A percentile compares a stretch with the other conserved stretches of the same genome.
Conservation (phyloP, 2,113 vertebrate species). For the Rana temporaria region DNA sequence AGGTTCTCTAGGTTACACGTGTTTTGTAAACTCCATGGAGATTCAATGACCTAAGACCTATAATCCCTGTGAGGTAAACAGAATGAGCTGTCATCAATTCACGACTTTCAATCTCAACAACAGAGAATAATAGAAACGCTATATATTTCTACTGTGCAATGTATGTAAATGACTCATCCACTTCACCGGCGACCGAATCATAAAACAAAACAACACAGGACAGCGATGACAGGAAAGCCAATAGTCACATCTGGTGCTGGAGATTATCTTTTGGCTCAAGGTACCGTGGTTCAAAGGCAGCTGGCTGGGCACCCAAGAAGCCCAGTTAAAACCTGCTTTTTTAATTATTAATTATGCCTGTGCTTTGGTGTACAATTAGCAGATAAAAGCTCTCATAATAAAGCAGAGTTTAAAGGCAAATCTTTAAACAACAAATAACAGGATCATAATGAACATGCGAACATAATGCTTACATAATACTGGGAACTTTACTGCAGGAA, state of each 20-base stretch:
- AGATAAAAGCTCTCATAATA: conserved; percentile 17
- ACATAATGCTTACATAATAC: neutral
- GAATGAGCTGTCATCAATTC: neutral
- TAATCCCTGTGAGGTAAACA: too few relatives aligned
- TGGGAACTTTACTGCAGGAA: neutral
- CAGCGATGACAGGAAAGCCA: conserved; percentile 19
- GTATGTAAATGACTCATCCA: neutral
- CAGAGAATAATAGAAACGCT: neutral
- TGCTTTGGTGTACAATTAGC: conserved; percentile 3
- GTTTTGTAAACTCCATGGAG: too few relatives aligned
- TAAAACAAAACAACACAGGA: conserved; percentile 22
- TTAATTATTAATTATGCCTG: conserved; percentile 16
- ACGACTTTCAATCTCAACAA: neutral
- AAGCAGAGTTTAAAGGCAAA: neutral
- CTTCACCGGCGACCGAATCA: neutral
- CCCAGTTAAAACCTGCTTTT: conserved; percentile 6
- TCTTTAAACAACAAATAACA: neutral
- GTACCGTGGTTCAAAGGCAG: conserved; percentile 26
- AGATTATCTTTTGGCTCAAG: conserved; percentile 29
- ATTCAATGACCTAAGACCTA: too few relatives aligned
- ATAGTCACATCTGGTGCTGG: conserved; percentile 26
- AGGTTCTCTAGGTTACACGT: too few relatives aligned
- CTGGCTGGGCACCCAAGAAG: neutral
- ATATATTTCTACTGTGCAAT: neutral
- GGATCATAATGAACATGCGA: neutral